Percentiles rank a stretch among this genome's conserved stretches.
Evolutionary conservation across 2,797 vertebrate species (phyloP).

Genomic region (Nasua narica): DNA sequence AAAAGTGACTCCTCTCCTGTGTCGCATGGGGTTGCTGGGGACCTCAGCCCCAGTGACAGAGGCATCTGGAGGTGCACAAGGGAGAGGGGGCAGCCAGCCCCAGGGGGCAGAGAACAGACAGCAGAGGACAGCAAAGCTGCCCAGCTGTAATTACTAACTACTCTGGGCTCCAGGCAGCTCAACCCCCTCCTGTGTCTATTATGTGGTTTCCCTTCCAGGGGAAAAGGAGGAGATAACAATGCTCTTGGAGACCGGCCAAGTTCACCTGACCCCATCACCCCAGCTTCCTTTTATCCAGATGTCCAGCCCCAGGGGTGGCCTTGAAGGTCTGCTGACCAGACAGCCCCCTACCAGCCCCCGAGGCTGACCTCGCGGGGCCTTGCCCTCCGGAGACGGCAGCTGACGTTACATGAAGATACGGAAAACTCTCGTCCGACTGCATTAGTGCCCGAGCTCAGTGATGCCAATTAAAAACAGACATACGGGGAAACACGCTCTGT

Average conservation of each 20-base stretch:
- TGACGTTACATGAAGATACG: neutral
- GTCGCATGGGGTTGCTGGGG: neutral
- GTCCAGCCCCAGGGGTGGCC: neutral
- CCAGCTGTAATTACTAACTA: neutral
- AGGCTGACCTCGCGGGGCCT: neutral
- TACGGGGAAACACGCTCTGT: neutral
- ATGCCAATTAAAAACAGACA: neutral
- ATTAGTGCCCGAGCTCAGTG: neutral
- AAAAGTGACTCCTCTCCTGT: neutral
- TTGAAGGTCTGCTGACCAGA: neutral
- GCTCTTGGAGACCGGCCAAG: neutral
- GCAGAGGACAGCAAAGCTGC: rapidly evolving
- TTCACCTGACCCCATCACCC: neutral
- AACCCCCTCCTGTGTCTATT: neutral
- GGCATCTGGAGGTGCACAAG: neutral
- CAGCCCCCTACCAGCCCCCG: neutral
- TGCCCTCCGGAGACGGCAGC: neutral
- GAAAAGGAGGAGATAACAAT: neutral
- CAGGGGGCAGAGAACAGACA: neutral
- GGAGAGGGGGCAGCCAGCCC: neutral
- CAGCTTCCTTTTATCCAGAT: neutral
- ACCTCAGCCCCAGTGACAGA: neutral
- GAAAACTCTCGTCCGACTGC: neutral
- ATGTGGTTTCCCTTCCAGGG: neutral
- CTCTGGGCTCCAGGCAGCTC: neutral